Percentiles rank a stretch among this genome's conserved stretches.
phyloP scores from a whole-genome alignment of 1,140 invertebrate genomes.

The Drosophila truncata region DNA sequence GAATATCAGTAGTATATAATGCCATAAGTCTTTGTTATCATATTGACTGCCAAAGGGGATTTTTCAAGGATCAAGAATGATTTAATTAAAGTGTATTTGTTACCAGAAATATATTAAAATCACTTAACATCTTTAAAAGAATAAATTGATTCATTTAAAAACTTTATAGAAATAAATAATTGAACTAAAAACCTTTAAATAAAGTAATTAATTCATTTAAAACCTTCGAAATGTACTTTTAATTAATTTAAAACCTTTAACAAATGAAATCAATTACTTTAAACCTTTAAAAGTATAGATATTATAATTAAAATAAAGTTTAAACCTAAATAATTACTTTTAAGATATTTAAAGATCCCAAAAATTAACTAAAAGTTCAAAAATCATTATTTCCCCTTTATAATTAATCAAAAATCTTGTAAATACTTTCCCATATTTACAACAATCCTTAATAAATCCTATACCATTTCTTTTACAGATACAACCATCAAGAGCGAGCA shows the following conservation, averaged over 20 bases:
- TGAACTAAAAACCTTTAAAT: too few relatives aligned
- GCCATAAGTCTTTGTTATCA: not conserved
- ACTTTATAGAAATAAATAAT: too few relatives aligned
- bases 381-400: not conserved
- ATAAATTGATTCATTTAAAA: too few relatives aligned
- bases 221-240: too few relatives aligned
- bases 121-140: not conserved
- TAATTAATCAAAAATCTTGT: not conserved
- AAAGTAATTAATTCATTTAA: too few relatives aligned
- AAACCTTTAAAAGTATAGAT: not conserved
- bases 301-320: not conserved
- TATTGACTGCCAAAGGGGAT: not conserved
- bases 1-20: not conserved
- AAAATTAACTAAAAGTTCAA: not conserved
- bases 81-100: not conserved
- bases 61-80: not conserved
- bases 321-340: not conserved
- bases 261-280: not conserved
- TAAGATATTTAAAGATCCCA: accelerated
- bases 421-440: not conserved
- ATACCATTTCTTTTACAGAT: not conserved
- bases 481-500: not conserved
- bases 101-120: not conserved
- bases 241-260: too few relatives aligned
- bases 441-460: not conserved